Evolutionary conservation across 2,888 invertebrate species (phyloP).

Genomic region (Drosophila helvetica): DNA sequence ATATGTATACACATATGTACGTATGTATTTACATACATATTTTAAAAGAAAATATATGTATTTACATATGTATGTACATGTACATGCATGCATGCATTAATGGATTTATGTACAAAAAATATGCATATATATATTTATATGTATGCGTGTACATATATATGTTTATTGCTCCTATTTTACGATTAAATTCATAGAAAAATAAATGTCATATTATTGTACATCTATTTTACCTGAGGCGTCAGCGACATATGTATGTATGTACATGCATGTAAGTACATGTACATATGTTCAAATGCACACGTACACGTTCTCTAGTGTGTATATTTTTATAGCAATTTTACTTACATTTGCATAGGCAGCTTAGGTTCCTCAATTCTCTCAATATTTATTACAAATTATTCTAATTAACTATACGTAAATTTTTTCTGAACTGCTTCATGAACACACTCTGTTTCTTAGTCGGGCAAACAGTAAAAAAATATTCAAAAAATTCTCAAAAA

Average conservation of each 20-base stretch:
- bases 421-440: conserved; percentile 48
- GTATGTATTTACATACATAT: no score
- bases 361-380: neutral
- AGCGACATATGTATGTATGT: conserved; percentile 19
- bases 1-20: no score
- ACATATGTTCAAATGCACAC: neutral
- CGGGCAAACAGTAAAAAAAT: conserved; percentile 66
- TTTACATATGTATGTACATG: conserved; percentile 4
- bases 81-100: conserved; percentile 3
- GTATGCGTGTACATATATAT: no score
- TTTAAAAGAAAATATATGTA: no score
- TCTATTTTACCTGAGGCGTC: no score
- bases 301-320: neutral
- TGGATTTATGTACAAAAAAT: no score
- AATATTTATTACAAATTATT: conserved; percentile 7
- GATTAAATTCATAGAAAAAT: no score
- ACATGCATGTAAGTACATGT: conserved; percentile 1
- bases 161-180: no score
- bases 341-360: conserved; percentile 15
- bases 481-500: conserved; percentile 63
- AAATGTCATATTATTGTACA: no score
- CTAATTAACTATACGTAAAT: conserved; percentile 11
- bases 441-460: conserved; percentile 64
- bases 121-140: no score
- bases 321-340: conserved; percentile 5